Base-by-base conservation (phyloP, 2,113 vertebrate species). In the Steatornis caripensis region DNA sequence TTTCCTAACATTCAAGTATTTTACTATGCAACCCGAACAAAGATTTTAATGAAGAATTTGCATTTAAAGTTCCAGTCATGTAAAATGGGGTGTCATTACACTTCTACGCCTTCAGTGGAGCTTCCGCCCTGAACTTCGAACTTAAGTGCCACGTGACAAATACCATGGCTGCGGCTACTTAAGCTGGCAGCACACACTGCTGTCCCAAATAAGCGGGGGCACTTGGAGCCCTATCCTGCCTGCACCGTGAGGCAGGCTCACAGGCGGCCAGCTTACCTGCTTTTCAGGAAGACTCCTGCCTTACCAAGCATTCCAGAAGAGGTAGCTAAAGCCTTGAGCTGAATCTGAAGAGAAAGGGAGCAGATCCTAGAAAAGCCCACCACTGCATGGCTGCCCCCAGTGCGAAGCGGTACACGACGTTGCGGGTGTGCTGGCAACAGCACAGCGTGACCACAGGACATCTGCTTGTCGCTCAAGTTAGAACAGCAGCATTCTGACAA, bases 21-120 rank as follows among this genome's bases (percentile, higher is more conserved):
- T 68, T 22, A 45, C 11, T 16, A 29, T 0, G 0, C 36, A 51
- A 58, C 11, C 15, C 22, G 26, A 34, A 30, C 2, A 13, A 58
- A 17, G 3, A 32, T 45, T 72, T 76, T 46, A 61, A 85, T 10
- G 24, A 5, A 37, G 27, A 53, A 22, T 45, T 19, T 5, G 3
- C n/a, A n/a, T n/a, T n/a, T n/a, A n/a, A 78, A 22, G 20, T 55
- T 82, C 41, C 36, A 10, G 10, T 45, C 4, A 0, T 4, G 29
- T 65, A 23, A 43, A 74, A 57, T 3, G 11, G 49, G 22, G 48
- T 37, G 69, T 1, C 16, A 4, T 11, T 23, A 26, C 0, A 66
- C 43, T 45, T 81, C 34, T 26, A 41, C 0, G 1, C 12, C 55
- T 48, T 51, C 45, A 43, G 20, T 3, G 30, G 26, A 69, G 29